Percentiles rank a stretch among this genome's conserved stretches.
Conservation (phyloP, 1,140 invertebrate genomes). For the Drosophila virilis region DNA sequence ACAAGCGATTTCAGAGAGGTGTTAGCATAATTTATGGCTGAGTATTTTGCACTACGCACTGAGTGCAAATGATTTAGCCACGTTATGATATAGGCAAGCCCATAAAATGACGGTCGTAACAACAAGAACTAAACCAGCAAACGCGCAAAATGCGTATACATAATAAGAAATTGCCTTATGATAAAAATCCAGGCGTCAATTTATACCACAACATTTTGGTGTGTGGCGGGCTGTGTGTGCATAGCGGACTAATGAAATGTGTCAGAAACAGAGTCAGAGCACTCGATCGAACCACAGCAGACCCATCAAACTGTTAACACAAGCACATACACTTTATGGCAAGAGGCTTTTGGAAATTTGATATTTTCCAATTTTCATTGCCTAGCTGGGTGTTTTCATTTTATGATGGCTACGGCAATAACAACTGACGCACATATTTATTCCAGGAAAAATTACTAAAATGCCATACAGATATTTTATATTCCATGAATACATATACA, state of each 20-base stretch:
- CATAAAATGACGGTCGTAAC: constrained; percentile 60
- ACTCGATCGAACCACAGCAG: constrained; percentile 59
- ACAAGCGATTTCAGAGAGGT: constrained; percentile 37
- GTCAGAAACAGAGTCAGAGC: constrained; percentile 65
- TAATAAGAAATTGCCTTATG: constrained; percentile 78
- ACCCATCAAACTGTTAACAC: constrained; percentile 48
- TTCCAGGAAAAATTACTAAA: constrained; percentile 50
- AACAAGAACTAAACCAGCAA: constrained; percentile 61
- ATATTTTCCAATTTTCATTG: constrained; percentile 82
- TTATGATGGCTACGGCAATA: constrained; percentile 53
- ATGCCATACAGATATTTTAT: constrained; percentile 52
- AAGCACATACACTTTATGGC: constrained; percentile 6
- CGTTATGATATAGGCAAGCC: constrained; percentile 55
- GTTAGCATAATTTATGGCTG: constrained; percentile 69
- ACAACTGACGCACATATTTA: constrained; percentile 55
- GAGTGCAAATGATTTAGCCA: constrained; percentile 72
- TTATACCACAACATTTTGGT: constrained; percentile 50
- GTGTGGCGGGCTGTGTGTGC: constrained; percentile 26
- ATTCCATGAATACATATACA: constrained; percentile 34
- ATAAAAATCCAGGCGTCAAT: constrained; percentile 75
- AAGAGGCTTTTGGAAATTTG: constrained; percentile 64
- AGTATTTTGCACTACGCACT: constrained; percentile 46
- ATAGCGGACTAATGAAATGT: constrained; percentile 74
- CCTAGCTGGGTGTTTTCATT: constrained; percentile 63
- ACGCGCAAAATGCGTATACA: constrained; percentile 55